A percentile compares a stretch with the other conserved stretches of the same genome.
Conservation (phyloP, 2,113 vertebrate species). For the Phrynosoma blainvillii region DNA sequence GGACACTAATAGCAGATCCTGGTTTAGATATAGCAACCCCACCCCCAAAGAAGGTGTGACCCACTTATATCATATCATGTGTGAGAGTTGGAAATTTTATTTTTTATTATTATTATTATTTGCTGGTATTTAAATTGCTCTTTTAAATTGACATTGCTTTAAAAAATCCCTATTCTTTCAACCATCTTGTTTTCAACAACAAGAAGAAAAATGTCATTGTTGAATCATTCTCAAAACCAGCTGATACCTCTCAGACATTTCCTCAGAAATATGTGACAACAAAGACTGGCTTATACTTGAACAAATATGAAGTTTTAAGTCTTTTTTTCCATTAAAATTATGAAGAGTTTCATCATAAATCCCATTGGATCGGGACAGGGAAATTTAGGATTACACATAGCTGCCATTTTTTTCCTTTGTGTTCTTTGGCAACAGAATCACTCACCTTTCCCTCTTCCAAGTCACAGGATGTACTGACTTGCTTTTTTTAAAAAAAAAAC, state of each 20-base stretch:
- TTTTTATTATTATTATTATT: neutral
- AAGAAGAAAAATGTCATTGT: neutral
- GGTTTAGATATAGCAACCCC: too few relatives aligned
- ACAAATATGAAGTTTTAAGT: neutral
- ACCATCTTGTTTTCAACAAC: too few relatives aligned
- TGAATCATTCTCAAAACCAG: neutral
- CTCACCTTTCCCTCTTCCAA: neutral
- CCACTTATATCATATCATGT: neutral
- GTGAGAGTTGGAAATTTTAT: neutral
- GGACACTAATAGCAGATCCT: too few relatives aligned
- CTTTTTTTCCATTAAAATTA: neutral
- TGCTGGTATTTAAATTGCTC: neutral
- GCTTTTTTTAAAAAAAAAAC: neutral
- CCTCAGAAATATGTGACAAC: neutral
- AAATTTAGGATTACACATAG: neutral
- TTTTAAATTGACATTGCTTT: neutral
- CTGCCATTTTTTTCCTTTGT: neutral
- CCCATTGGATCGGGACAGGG: neutral
- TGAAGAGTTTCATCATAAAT: neutral
- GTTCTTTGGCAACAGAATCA: neutral
- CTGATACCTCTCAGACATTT: neutral
- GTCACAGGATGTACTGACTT: neutral
- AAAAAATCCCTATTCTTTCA: too few relatives aligned
- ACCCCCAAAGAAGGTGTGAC: neutral
- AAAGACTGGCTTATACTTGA: neutral